A percentile compares a stretch with the other conserved stretches of the same genome.
phyloP scores from a whole-genome alignment of 2,113 vertebrate species.

The Pseudorectes ferrugineus region DNA sequence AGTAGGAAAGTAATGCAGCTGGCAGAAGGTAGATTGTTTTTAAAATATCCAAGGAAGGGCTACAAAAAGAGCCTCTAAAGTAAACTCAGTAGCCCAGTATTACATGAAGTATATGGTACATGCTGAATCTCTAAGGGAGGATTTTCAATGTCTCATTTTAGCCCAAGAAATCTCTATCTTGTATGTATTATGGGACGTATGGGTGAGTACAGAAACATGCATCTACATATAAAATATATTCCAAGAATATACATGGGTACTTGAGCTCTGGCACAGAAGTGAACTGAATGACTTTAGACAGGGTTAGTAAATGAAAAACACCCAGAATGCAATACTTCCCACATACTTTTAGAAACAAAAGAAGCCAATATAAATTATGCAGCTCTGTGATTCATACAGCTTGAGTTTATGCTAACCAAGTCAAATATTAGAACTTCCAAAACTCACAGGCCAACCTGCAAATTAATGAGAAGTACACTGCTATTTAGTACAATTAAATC shows the following conservation, averaged over 20 bases:
- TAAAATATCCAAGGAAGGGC: background rate
- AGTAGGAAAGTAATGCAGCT: background rate
- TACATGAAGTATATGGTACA: background rate
- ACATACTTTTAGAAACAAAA: background rate
- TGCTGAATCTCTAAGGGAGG: background rate
- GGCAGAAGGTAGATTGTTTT: background rate
- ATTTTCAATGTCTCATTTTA: background rate
- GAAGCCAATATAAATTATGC: background rate
- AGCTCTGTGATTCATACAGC: background rate
- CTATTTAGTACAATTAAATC: background rate
- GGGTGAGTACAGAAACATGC: background rate
- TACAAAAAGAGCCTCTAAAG: background rate
- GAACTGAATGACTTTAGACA: background rate
- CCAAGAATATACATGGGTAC: background rate
- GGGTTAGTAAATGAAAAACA: background rate
- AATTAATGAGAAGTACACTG: background rate
- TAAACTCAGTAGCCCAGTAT: background rate
- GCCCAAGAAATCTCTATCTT: background rate
- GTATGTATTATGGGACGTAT: background rate
- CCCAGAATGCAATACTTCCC: background rate
- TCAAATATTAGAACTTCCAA: background rate
- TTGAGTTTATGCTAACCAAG: background rate
- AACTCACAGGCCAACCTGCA: background rate
- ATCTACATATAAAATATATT: background rate
- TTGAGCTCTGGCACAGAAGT: background rate